A percentile compares a stretch with the other conserved stretches of the same genome.
Evolutionary conservation across 2,113 vertebrate genomes (phyloP).

Genomic region (Dipodomys merriami): DNA sequence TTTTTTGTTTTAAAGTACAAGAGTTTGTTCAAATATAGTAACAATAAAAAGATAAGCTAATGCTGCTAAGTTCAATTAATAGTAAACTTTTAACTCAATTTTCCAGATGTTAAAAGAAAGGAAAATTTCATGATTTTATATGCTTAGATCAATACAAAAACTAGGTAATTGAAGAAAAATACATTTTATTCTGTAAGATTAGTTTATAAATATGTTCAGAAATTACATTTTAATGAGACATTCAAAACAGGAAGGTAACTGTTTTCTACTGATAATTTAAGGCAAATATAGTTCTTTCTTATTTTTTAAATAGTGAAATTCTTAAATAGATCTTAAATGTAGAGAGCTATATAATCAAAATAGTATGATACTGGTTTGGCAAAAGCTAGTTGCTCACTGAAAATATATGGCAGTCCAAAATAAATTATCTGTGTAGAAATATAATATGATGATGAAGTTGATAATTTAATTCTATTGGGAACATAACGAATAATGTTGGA

Average conservation of each 20-base stretch:
- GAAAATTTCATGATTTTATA: neutral
- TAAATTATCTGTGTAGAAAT: neutral
- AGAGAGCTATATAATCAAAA: constrained; percentile 11
- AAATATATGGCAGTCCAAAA: neutral
- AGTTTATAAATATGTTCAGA: neutral
- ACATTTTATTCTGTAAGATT: neutral
- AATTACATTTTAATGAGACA: too few species aligned
- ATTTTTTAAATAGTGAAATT: neutral
- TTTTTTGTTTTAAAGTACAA: too few species aligned
- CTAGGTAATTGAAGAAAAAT: neutral
- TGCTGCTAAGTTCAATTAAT: neutral
- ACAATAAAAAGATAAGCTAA: neutral
- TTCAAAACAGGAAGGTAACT: too few species aligned
- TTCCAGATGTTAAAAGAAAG: neutral
- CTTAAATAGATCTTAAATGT: constrained; percentile 41
- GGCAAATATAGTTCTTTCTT: neutral
- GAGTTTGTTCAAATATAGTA: too few species aligned
- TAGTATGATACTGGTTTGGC: neutral
- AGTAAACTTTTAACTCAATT: neutral
- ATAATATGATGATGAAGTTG: neutral
- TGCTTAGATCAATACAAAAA: neutral
- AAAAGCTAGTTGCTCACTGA: neutral
- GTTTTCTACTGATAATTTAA: neutral
- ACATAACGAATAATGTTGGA: neutral
- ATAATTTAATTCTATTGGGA: constrained; percentile 22